Conservation (phyloP, 2,797 vertebrate species). For the Babyrousa celebensis region DNA sequence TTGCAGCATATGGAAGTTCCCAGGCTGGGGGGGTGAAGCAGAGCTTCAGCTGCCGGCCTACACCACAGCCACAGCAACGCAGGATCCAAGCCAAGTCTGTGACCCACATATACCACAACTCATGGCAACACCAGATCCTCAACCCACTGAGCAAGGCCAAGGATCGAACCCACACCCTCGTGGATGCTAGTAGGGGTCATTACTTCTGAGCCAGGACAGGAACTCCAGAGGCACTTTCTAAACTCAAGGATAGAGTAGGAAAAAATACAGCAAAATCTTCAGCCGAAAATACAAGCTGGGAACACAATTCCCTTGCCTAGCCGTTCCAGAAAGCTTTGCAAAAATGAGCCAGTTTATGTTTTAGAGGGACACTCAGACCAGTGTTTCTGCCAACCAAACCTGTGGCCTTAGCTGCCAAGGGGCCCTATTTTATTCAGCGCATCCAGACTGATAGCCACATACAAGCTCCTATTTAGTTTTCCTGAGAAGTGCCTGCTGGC, state of each 20-base stretch:
- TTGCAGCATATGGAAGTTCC: too few species aligned
- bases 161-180: too few species aligned
- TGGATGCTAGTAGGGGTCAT: too few species aligned
- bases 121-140: too few species aligned
- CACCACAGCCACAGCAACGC: too few species aligned
- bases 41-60: too few species aligned
- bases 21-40: too few species aligned
- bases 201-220: too few species aligned
- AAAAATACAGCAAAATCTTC: neutral
- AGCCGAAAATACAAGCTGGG: neutral
- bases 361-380: neutral
- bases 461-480: neutral
- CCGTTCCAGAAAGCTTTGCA: neutral
- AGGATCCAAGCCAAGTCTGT: too few species aligned
- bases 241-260: neutral
- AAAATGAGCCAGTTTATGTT: neutral
- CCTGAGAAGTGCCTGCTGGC: neutral
- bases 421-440: neutral
- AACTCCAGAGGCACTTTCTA: neutral
- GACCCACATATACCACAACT: too few species aligned
- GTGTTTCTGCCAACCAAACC: neutral
- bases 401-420: neutral
- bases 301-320: neutral
- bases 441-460: neutral
- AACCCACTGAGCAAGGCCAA: too few species aligned